Base-by-base conservation (phyloP, 1,140 invertebrate genomes). In the Formica exsecta region DNA sequence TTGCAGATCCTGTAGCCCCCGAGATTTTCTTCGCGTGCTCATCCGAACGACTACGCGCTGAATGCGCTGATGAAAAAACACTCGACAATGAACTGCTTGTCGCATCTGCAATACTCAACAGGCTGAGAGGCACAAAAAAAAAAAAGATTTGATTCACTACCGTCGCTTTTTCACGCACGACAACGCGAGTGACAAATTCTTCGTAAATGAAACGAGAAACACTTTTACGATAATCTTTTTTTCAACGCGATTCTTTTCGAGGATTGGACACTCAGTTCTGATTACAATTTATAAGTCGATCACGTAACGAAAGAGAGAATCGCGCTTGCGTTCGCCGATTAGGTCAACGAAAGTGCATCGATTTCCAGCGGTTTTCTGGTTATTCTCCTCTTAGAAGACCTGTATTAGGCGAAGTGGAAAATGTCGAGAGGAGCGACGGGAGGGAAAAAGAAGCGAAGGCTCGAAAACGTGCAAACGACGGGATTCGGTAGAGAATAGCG, bases 281-380 rank as follows among this genome's bases (percentile, higher is more conserved):
- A 73, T 83, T 73, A 73, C 57, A 62, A 44, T 83, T 73, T 66
- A 73, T 68, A 83, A 57, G 79, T 81, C 13, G 59, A 65, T 88
- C 87, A 73, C 84, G 87, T 88, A 76, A 29, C n/a, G 44, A 70
- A 32, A n/a, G 29, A 61, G 41, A 48, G 36, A n/a, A n/a, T 29
- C 32, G 25, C 44, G 41, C 66, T 38, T 51, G 61, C 68, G 74
- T 51, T 77, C 61, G 59, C 29, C 83, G 88, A 88, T 89, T 89
- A 89, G 80, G 76, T 86, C 57, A 85, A 74, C 41, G 85, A 87
- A 88, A 68, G 73, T 54, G 84, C 87, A 89, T 86, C 85, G 66
- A 87, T 86, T 54, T 44, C 36, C 79, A 51, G 1, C 32, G n/a
- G 19, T 44, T 41, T 41, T 41, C 41, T 16, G 59, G 66, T 89